These are phyloP conservation scores for Meghimatium bilineatum DNA, from an alignment of 2,888 invertebrate species.

Conservation along the genomic window DNA sequence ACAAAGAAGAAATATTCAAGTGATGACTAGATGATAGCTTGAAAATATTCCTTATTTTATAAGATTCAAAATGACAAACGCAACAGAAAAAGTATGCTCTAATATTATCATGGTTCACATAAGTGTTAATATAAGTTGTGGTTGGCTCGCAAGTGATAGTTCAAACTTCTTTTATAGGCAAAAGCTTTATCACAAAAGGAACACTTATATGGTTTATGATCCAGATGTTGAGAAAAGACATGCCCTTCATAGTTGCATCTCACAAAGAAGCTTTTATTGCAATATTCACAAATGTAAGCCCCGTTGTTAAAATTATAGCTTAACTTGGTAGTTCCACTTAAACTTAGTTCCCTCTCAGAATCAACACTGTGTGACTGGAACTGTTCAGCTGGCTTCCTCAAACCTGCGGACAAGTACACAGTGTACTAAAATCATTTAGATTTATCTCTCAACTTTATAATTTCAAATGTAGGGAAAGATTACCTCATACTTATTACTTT, in stretches of 20 bases:
- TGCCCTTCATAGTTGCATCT: slow-evolving; percentile 33
- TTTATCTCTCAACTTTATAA: not conserved
- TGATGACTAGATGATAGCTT: no score
- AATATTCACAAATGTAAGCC: slow-evolving; percentile 28
- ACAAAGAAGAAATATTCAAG: no score
- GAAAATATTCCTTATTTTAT: no score
- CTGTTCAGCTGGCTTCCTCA: not conserved
- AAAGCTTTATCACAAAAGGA: slow-evolving; percentile 29
- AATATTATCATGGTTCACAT: not conserved
- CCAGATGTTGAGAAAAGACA: slow-evolving; percentile 22
- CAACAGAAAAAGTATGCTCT: no score
- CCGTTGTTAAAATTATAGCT: slow-evolving; percentile 21
- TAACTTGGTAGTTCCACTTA: slow-evolving; percentile 19
- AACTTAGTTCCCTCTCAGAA: slow-evolving; percentile 20
- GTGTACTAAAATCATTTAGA: slow-evolving; percentile 8
- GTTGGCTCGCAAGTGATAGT: slow-evolving; percentile 32
- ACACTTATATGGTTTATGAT: slow-evolving; percentile 34
- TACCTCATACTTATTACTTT: not conserved
- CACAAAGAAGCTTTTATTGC: slow-evolving; percentile 23
- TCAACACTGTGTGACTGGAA: slow-evolving; percentile 9
- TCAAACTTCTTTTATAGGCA: slow-evolving; percentile 33
- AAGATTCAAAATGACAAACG: no score
- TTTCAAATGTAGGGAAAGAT: not conserved
- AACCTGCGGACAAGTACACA: slow-evolving; percentile 38
- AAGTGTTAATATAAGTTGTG: slow-evolving; percentile 9